These are phyloP conservation scores for Yponomeuta cagnagella DNA, from an alignment of 2,888 invertebrate species.

Conservation along the genomic window DNA sequence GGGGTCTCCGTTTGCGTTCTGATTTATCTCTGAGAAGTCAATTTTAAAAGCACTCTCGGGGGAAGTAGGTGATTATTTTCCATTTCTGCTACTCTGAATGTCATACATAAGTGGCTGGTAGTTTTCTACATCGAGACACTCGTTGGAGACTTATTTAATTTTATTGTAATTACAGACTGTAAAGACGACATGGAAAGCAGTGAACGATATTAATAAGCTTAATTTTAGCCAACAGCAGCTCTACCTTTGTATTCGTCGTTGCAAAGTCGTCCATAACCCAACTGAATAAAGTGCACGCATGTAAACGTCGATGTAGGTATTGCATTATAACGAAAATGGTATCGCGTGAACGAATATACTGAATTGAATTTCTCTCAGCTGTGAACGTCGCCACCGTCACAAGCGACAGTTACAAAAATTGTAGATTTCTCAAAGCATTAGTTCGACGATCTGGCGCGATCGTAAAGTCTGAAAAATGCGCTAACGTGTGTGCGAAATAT, in stretches of 20 bases:
- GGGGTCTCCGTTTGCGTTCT: neutral
- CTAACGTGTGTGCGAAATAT: neutral
- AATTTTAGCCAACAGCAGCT: too few species aligned
- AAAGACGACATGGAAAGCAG: too few species aligned
- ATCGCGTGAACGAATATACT: neutral
- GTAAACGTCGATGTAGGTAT: too few species aligned
- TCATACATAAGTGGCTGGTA: neutral
- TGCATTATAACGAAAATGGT: too few species aligned
- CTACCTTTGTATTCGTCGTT: too few species aligned
- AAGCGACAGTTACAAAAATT: neutral
- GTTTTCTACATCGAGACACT: neutral
- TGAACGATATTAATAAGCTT: too few species aligned
- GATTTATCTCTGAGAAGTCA: constrained; percentile 9
- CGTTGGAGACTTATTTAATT: neutral
- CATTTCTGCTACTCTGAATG: neutral
- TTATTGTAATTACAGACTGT: neutral
- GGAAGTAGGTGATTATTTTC: neutral
- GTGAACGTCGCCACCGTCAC: neutral
- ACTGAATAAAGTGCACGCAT: too few species aligned
- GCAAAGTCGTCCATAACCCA: too few species aligned
- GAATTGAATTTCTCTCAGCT: neutral
- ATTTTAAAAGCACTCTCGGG: constrained; percentile 4
- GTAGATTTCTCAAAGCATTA: constrained; percentile 12
- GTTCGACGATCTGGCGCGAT: constrained; percentile 2
- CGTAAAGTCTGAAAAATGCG: constrained; percentile 13